A percentile compares a stretch with the other conserved stretches of the same genome.
phyloP scores from a whole-genome alignment of 2,888 invertebrate species.

The Ecliptopera silaceata region DNA sequence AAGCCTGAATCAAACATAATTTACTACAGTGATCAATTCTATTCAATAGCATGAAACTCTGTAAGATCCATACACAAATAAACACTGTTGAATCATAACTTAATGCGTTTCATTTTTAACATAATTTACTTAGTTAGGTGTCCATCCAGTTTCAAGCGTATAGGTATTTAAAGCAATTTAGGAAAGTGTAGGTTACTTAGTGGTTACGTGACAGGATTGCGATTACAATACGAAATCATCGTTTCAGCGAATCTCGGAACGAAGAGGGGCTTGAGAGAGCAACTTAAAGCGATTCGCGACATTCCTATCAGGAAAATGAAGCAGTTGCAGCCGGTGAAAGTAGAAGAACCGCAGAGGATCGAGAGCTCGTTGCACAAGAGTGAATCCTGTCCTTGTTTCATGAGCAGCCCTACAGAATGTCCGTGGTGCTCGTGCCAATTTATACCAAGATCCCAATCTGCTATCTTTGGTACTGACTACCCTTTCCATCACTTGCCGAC shows the following conservation, averaged over 20 bases:
- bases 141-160: background rate
- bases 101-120: conserved; percentile 43
- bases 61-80: conserved; percentile 38
- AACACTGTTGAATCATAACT: conserved; percentile 31
- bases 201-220: conserved; percentile 39
- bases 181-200: conserved; percentile 17
- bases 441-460: conserved; percentile 37
- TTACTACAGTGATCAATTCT: background rate
- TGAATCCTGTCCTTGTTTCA: conserved; percentile 49
- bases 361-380: conserved; percentile 36
- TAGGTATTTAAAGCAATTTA: background rate
- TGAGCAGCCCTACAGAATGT: conserved; percentile 9
- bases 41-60: conserved; percentile 18
- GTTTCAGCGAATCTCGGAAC: conserved; percentile 62
- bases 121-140: background rate
- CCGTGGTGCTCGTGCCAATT: conserved; percentile 18
- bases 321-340: conserved; percentile 29
- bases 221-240: conserved; percentile 56
- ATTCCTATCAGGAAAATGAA: conserved; percentile 39
- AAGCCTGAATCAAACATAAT: conserved; percentile 6
- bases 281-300: conserved; percentile 41
- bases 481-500: conserved; percentile 4
- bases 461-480: conserved; percentile 29
- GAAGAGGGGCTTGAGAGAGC: conserved; percentile 52
- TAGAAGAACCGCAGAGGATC: conserved; percentile 26